phyloP scores from a whole-genome alignment of 2,797 vertebrate genomes.

The Periophthalmus magnuspinnatus region DNA sequence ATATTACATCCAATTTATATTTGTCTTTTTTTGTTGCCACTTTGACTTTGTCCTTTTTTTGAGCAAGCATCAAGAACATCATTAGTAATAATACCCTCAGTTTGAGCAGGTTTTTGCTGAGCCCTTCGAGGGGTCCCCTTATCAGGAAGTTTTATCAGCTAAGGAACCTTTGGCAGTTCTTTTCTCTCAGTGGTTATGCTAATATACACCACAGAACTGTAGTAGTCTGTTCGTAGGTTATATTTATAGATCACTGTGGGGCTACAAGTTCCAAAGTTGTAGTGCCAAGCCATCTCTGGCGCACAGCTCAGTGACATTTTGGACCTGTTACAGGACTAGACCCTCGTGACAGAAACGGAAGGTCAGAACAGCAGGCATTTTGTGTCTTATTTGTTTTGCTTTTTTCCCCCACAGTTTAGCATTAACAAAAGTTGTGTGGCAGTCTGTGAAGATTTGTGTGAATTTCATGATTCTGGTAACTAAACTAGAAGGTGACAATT shows the following conservation, averaged over 20 bases:
- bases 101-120: constrained; percentile 18
- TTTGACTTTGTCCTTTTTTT: constrained; percentile 39
- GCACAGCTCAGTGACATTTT: constrained; percentile 63
- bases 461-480: not conserved
- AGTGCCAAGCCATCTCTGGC: constrained; percentile 59
- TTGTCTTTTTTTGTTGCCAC: not conserved
- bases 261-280: constrained; percentile 30
- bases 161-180: not conserved
- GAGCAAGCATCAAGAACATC: constrained; percentile 28
- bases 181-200: not conserved
- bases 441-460: not conserved
- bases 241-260: constrained; percentile 50
- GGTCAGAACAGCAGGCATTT: constrained; percentile 13
- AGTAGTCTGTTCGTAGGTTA: constrained; percentile 15
- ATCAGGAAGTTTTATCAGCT: too few relatives aligned
- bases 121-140: not conserved
- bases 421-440: not conserved
- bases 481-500: not conserved
- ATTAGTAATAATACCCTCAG: constrained; percentile 39
- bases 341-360: constrained; percentile 13
- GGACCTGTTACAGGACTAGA: constrained; percentile 51
- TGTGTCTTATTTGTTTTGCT: too few relatives aligned
- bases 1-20: not conserved
- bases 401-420: not conserved
- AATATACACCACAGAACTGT: not conserved